phyloP scores from a whole-genome alignment of 2,113 vertebrate species.

The Pavo muticus region DNA sequence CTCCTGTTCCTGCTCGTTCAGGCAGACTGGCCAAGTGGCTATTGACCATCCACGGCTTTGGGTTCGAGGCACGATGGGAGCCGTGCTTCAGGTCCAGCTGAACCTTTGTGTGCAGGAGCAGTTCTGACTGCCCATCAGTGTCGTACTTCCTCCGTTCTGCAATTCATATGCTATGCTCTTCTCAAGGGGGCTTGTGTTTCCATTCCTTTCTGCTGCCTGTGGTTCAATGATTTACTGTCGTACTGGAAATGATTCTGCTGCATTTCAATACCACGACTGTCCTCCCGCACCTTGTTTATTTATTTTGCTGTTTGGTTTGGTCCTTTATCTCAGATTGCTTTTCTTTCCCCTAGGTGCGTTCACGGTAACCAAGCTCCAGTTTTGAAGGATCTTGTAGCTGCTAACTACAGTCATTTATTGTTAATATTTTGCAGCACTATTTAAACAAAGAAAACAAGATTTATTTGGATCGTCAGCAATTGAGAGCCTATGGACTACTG shows the following conservation, averaged over 20 bases:
- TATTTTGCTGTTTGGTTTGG: constrained; percentile 32
- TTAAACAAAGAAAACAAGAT: constrained; percentile 30
- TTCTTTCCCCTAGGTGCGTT: constrained; percentile 36
- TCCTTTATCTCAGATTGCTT: constrained; percentile 25
- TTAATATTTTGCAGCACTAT: constrained; percentile 69
- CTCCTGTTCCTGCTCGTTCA: constrained; percentile 36
- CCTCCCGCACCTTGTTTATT: constrained; percentile 56
- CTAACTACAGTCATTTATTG: constrained; percentile 66
- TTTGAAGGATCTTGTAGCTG: constrained; percentile 76
- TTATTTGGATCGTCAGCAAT: constrained; percentile 37
- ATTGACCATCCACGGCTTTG: neutral
- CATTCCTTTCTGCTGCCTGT: constrained; percentile 62
- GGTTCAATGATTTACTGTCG: constrained; percentile 52
- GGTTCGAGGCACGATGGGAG: neutral
- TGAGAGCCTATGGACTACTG: constrained; percentile 50
- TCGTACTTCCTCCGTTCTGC: constrained; percentile 16
- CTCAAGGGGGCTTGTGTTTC: constrained; percentile 44
- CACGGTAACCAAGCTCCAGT: constrained; percentile 67
- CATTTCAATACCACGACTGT: constrained; percentile 28
- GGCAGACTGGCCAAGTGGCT: constrained; percentile 39
- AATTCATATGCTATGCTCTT: constrained; percentile 20
- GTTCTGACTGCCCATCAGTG: neutral
- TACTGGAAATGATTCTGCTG: constrained; percentile 48
- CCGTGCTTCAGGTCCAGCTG: neutral
- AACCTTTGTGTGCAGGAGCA: neutral